Percentiles rank a stretch among this genome's conserved stretches.
Conservation (phyloP, 2,113 vertebrate genomes). For the Mustela nigripes region DNA sequence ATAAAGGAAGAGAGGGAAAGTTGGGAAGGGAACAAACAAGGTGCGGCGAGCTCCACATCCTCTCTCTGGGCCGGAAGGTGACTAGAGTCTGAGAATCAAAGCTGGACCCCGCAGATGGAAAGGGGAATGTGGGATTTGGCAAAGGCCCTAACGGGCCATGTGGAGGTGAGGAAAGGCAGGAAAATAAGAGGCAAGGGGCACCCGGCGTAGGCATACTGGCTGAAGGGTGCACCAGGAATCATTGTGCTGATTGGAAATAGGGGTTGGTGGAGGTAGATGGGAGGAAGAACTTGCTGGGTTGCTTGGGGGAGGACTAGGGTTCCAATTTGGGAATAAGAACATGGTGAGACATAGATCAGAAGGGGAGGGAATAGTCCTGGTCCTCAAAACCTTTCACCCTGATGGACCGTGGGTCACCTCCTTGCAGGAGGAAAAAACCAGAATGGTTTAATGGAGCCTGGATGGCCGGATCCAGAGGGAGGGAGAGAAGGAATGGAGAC, state of each 20-base stretch:
- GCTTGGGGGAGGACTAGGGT: not conserved
- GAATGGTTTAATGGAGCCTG: not conserved
- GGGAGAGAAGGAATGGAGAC: not conserved
- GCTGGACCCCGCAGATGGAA: not conserved
- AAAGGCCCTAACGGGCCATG: not conserved
- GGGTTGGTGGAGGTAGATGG: not conserved
- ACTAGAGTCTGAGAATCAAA: not conserved
- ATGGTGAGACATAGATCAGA: not conserved
- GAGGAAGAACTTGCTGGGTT: not conserved
- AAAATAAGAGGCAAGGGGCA: not conserved
- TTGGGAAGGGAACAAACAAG: not conserved
- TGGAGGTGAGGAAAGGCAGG: not conserved
- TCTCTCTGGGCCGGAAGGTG: slow-evolving; percentile 44
- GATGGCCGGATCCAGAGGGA: not conserved
- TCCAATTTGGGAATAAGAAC: slow-evolving; percentile 1
- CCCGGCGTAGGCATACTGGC: not conserved
- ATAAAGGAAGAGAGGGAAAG: not conserved
- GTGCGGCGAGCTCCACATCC: not conserved
- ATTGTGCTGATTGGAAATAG: not conserved
- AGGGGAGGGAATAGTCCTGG: not conserved
- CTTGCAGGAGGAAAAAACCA: not conserved
- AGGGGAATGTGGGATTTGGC: not conserved
- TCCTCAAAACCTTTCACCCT: not conserved
- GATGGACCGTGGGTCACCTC: not conserved
- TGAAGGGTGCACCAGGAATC: not conserved